Evolutionary conservation across 2,797 vertebrate genomes (phyloP).

Genomic region (Basileuterus tristriatus): DNA sequence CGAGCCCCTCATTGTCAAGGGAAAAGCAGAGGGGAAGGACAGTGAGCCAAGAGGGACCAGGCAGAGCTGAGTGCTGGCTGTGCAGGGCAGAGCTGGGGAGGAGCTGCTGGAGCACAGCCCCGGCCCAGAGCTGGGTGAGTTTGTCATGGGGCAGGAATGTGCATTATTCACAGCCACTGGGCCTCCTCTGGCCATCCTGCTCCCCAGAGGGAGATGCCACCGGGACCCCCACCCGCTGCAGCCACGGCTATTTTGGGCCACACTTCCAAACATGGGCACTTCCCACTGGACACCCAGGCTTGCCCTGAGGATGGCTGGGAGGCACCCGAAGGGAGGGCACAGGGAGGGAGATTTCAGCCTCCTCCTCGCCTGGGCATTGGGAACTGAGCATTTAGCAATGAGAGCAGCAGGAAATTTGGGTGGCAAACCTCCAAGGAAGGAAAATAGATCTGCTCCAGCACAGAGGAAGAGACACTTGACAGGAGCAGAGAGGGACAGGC

Average conservation of each 20-base stretch:
- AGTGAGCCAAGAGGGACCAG: not conserved
- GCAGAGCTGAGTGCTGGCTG: not conserved
- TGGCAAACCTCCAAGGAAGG: not conserved
- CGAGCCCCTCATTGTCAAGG: rapidly evolving
- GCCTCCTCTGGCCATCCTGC: not conserved
- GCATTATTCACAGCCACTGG: conserved; percentile 18
- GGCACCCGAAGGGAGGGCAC: not conserved
- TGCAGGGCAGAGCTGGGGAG: not conserved
- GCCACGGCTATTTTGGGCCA: not conserved
- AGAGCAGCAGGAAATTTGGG: not conserved
- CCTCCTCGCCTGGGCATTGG: not conserved
- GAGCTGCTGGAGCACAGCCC: not conserved
- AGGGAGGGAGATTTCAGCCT: not conserved
- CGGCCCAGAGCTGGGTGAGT: not conserved
- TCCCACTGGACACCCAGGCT: not conserved
- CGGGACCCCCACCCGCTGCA: not conserved
- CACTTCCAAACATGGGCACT: conserved; percentile 34
- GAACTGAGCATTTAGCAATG: not conserved
- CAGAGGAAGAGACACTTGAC: not conserved
- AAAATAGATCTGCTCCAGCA: not conserved
- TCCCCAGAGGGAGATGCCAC: not conserved
- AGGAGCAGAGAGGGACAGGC: not conserved
- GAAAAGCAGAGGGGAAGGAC: not conserved
- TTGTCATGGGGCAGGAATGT: conserved; percentile 45
- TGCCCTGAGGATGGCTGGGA: not conserved